Percentiles rank a stretch among this genome's conserved stretches.
Conservation (phyloP, 2,888 invertebrate species). For the Drosophila testacea region DNA sequence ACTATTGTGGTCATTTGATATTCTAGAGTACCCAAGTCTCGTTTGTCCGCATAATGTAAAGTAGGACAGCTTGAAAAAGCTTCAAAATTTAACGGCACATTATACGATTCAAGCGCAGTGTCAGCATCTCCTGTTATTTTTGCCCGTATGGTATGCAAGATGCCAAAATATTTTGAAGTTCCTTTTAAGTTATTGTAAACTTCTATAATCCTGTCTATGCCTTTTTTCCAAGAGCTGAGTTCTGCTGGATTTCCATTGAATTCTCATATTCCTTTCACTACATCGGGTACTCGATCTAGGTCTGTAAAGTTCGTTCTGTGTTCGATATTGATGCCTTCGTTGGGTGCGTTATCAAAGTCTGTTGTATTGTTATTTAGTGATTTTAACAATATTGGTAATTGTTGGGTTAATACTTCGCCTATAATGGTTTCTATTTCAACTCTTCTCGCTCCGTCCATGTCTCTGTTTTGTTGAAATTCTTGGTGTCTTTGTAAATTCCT, state of each 20-base stretch:
- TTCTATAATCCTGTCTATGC: conserved; percentile 3
- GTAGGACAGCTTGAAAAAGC: conserved; percentile 6
- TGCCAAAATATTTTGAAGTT: conserved; percentile 15
- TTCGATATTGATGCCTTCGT: background rate
- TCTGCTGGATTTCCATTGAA: conserved; percentile 12
- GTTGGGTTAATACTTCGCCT: background rate
- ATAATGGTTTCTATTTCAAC: background rate
- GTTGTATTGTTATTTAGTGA: background rate
- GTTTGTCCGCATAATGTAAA: background rate
- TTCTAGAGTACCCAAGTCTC: conserved; percentile 16
- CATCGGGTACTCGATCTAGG: conserved; percentile 13
- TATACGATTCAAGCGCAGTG: conserved; percentile 4
- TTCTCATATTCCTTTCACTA: conserved; percentile 14
- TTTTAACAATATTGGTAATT: background rate
- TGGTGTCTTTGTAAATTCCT: background rate
- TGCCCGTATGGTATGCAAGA: background rate
- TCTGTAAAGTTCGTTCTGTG: background rate
- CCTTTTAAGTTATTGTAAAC: background rate
- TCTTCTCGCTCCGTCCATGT: background rate
- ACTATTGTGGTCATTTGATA: conserved; percentile 18
- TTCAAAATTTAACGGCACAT: conserved; percentile 2
- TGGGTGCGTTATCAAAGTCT: background rate
- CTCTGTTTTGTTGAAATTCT: background rate
- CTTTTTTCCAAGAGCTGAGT: conserved; percentile 22
- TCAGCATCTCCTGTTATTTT: conserved; percentile 6